A percentile compares a stretch with the other conserved stretches of the same genome.
These are phyloP conservation scores for Gymnoscopelus braueri DNA, from an alignment of 2,797 vertebrate species.

Conservation along the genomic window DNA sequence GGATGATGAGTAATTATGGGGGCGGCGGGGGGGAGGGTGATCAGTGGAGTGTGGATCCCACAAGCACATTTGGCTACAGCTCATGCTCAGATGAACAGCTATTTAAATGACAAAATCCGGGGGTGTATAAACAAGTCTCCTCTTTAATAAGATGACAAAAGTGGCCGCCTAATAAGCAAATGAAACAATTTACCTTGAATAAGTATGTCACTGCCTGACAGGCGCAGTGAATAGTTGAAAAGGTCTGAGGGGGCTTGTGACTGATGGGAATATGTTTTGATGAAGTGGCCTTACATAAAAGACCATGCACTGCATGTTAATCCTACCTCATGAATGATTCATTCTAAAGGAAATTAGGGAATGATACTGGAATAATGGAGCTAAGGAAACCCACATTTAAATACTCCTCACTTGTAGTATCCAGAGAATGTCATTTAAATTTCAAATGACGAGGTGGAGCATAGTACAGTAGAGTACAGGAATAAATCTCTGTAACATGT, in stretches of 20 bases:
- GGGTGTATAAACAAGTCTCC: slow-evolving; percentile 30
- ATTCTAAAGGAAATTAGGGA: slow-evolving; percentile 27
- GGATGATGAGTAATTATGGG: slow-evolving; percentile 52
- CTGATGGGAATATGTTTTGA: background rate
- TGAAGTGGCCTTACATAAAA: slow-evolving; percentile 24
- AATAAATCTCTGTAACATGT: slow-evolving; percentile 17
- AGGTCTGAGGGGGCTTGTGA: slow-evolving; percentile 14
- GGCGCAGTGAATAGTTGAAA: slow-evolving; percentile 22
- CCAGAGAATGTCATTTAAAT: slow-evolving; percentile 41
- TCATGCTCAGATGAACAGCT: slow-evolving; percentile 56
- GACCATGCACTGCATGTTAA: slow-evolving; percentile 52
- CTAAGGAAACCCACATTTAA: slow-evolving; percentile 39
- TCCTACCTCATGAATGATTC: slow-evolving; percentile 61
- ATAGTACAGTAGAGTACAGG: slow-evolving; percentile 20
- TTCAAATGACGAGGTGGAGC: slow-evolving; percentile 37
- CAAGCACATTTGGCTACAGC: slow-evolving; percentile 45
- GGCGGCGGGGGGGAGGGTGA: slow-evolving; percentile 23
- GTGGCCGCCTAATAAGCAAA: slow-evolving; percentile 12
- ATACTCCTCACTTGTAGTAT: slow-evolving; percentile 53
- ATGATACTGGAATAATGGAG: slow-evolving; percentile 42
- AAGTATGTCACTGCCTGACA: background rate
- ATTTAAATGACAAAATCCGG: slow-evolving; percentile 56
- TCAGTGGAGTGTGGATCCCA: slow-evolving; percentile 63
- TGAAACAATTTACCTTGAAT: slow-evolving; percentile 25
- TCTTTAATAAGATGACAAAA: slow-evolving; percentile 25